A percentile compares a stretch with the other conserved stretches of the same genome.
These are phyloP conservation scores for Eustalomyia histrio DNA, from an alignment of 2,888 invertebrate species.

Conservation along the genomic window DNA sequence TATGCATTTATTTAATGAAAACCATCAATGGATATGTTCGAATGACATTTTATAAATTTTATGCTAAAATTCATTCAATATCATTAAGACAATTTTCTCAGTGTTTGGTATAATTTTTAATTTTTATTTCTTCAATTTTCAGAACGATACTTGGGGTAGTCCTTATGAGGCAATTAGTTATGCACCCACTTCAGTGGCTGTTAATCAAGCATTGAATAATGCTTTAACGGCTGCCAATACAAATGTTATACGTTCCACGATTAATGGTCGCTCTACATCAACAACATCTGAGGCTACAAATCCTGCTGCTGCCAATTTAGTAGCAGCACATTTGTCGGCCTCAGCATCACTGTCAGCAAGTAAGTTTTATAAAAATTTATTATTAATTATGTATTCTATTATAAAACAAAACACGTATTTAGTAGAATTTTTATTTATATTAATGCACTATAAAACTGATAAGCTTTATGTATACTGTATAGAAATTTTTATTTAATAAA, in stretches of 20 bases:
- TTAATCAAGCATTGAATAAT: conserved; percentile 68
- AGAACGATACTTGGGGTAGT: conserved; percentile 75
- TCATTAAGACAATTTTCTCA: no score
- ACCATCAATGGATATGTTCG: no score
- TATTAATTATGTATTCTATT: conserved; percentile 19
- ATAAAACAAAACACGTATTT: conserved; percentile 21
- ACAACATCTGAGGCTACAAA: conserved; percentile 70
- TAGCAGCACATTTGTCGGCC: conserved; percentile 82
- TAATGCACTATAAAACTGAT: conserved; percentile 51
- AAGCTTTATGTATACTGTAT: conserved; percentile 37
- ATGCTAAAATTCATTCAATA: no score
- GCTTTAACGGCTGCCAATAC: conserved; percentile 68
- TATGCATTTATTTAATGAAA: no score
- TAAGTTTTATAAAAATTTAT: conserved; percentile 79
- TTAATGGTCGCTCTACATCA: conserved; percentile 71
- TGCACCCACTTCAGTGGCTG: conserved; percentile 69
- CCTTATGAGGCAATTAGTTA: conserved; percentile 77
- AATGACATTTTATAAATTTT: no score
- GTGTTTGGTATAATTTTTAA: no score
- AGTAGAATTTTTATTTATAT: conserved; percentile 19
- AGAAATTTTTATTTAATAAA: neutral
- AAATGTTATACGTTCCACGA: conserved; percentile 74
- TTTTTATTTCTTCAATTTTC: conserved; percentile 34
- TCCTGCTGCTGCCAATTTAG: conserved; percentile 66
- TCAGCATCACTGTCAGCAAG: conserved; percentile 86